These are phyloP conservation scores for Orchesella cincta DNA, from an alignment of 1,140 invertebrate genomes.

Conservation along the genomic window DNA sequence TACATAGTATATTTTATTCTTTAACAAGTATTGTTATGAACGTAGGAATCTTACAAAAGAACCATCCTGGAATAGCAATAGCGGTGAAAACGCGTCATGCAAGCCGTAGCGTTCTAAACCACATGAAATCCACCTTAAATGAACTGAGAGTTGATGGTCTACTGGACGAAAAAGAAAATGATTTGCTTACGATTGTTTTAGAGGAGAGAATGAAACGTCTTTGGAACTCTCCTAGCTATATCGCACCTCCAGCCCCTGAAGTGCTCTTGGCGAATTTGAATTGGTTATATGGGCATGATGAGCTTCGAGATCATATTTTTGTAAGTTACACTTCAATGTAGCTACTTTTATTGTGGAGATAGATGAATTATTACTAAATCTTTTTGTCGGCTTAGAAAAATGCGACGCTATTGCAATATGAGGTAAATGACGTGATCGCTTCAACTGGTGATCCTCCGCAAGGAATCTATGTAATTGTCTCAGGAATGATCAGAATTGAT, in stretches of 20 bases:
- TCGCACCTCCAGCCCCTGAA: conserved; percentile 17
- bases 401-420: neutral
- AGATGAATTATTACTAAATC: neutral
- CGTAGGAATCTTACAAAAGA: neutral
- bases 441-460: conserved; percentile 47
- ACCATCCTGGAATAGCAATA: conserved; percentile 54
- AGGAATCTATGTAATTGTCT: conserved; percentile 58
- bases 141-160: conserved; percentile 56
- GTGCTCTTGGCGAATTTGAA: conserved; percentile 34
- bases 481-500: conserved; percentile 56
- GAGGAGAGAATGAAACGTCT: conserved; percentile 49
- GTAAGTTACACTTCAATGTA: conserved; percentile 9
- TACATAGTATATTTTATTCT: neutral
- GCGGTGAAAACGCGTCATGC: conserved; percentile 60
- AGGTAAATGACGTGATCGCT: conserved; percentile 50
- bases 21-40: neutral
- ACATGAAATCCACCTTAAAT: conserved; percentile 55
- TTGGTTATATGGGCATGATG: conserved; percentile 31
- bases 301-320: conserved; percentile 4
- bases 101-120: conserved; percentile 58
- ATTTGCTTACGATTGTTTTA: conserved; percentile 31
- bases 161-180: conserved; percentile 47
- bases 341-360: neutral
- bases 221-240: conserved; percentile 43
- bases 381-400: neutral